Percentiles rank a stretch among this genome's conserved stretches.
Conservation (phyloP, 2,888 invertebrate genomes). For the Drosophila glabriapex region DNA sequence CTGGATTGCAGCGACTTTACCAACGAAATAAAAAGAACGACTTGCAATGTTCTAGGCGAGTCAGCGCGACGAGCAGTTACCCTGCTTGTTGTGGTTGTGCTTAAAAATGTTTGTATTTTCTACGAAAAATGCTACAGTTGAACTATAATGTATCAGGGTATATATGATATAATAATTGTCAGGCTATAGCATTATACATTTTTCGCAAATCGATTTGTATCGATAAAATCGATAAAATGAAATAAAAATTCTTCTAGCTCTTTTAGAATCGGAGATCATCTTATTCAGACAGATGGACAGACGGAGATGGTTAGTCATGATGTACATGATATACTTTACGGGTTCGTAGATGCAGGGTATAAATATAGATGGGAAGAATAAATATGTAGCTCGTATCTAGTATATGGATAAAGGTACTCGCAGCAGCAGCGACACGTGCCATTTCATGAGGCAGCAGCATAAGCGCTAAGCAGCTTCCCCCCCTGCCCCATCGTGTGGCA, state of each 20-base stretch:
- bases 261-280: background rate
- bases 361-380: constrained; percentile 7
- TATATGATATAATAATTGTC: background rate
- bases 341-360: background rate
- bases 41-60: background rate
- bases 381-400: constrained; percentile 29
- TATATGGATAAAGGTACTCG: constrained; percentile 15
- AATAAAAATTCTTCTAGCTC: background rate
- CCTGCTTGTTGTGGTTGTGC: background rate
- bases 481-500: constrained; percentile 13
- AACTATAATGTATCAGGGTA: background rate
- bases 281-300: background rate
- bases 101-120: background rate
- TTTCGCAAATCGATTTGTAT: background rate
- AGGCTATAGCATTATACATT: background rate
- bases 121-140: background rate
- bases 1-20: constrained; percentile 74
- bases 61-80: background rate
- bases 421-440: constrained; percentile 74
- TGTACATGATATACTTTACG: background rate
- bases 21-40: constrained; percentile 44
- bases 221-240: too few species aligned
- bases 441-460: constrained; percentile 69
- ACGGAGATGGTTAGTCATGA: background rate
- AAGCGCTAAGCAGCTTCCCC: constrained; percentile 40